Evolutionary conservation across 2,888 invertebrate genomes (phyloP).

Genomic region (Sphecodes monilicornis): DNA sequence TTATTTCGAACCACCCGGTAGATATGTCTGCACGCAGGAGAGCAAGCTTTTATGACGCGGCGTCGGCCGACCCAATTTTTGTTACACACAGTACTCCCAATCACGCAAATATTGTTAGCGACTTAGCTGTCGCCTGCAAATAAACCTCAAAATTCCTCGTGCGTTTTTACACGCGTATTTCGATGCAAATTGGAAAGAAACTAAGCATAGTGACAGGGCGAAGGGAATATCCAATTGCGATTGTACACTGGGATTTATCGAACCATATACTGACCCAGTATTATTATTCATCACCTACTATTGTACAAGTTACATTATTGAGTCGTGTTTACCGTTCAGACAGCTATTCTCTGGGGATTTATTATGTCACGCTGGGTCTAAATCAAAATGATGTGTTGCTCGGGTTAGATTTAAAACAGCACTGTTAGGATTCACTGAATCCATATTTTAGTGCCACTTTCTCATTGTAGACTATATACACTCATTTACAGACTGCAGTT

Average conservation of each 20-base stretch:
- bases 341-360: background rate
- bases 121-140: background rate
- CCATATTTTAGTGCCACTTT: too few species aligned
- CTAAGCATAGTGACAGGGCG: background rate
- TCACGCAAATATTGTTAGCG: constrained; percentile 2
- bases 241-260: background rate
- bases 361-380: background rate
- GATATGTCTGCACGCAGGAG: background rate
- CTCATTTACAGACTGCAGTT: too few species aligned
- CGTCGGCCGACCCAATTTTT: constrained; percentile 3
- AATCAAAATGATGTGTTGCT: too few species aligned
- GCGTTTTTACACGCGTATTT: background rate
- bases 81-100: background rate
- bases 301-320: background rate
- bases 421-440: too few species aligned
- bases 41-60: background rate
- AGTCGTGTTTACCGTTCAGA: background rate
- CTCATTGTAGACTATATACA: too few species aligned
- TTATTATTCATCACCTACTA: background rate
- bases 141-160: background rate
- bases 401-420: too few species aligned
- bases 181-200: background rate
- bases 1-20: background rate
- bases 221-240: background rate
- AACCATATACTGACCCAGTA: background rate